These are phyloP conservation scores for Aricia agestis DNA, from an alignment of 1,140 invertebrate genomes.

Conservation along the genomic window DNA sequence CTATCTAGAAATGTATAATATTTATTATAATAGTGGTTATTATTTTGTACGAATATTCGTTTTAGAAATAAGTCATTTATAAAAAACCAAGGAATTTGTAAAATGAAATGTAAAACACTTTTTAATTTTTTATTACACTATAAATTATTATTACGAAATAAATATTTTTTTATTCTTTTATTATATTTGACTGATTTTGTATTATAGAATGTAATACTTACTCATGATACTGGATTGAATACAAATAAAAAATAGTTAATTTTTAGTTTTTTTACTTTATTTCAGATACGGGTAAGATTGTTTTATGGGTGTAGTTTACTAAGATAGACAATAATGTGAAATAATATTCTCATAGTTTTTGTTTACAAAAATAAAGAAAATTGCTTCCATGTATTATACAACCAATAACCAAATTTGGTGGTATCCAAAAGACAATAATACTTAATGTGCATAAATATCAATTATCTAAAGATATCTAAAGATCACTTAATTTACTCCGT, in stretches of 20 bases:
- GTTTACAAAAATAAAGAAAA: conserved; percentile 2
- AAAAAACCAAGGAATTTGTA: background rate
- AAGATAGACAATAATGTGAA: background rate
- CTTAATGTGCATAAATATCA: conserved; percentile 16
- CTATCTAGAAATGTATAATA: no score
- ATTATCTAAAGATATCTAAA: conserved; percentile 16
- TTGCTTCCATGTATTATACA: background rate
- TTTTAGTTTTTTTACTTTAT: background rate
- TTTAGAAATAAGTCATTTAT: background rate
- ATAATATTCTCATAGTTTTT: conserved; percentile 11
- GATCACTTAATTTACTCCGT: conserved; percentile 27
- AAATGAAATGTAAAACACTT: background rate
- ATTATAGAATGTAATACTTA: background rate
- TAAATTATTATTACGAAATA: background rate
- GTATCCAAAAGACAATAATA: conserved; percentile 6
- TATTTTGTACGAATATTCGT: background rate
- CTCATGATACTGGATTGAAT: background rate
- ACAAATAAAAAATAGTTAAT: background rate
- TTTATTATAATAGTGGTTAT: no score
- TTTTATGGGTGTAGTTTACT: background rate
- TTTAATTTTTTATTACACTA: background rate
- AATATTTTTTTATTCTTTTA: no score
- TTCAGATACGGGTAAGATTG: background rate
- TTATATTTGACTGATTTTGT: background rate
- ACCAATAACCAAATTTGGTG: background rate